Evolutionary conservation across 2,888 invertebrate species (phyloP).

Genomic region (Eupithecia dodoneata): DNA sequence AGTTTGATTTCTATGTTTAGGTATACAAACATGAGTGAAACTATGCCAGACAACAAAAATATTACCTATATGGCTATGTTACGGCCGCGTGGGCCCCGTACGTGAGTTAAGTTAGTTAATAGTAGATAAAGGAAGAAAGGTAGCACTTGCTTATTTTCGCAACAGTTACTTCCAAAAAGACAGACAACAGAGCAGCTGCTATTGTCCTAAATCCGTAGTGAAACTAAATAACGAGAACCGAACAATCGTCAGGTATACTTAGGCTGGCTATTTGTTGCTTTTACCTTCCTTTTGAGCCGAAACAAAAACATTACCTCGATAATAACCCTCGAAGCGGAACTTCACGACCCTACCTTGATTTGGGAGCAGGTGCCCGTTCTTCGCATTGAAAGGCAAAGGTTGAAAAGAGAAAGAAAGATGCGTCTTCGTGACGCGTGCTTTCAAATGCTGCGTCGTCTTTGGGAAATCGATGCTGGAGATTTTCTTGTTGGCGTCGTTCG

Average conservation of each 20-base stretch:
- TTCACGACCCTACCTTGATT: conserved; percentile 35
- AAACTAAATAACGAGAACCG: conserved; percentile 16
- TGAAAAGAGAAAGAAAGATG: conserved; percentile 34
- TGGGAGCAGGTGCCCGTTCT: conserved; percentile 38
- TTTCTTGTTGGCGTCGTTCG: conserved; percentile 17
- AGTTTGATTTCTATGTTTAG: not conserved
- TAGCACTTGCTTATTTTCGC: not conserved
- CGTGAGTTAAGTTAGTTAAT: not conserved
- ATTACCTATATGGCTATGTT: not conserved
- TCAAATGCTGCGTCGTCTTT: conserved; percentile 34
- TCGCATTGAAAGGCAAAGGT: conserved; percentile 41
- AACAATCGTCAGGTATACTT: conserved; percentile 32
- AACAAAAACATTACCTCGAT: conserved; percentile 44
- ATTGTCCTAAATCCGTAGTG: not conserved
- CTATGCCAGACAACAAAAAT: not conserved
- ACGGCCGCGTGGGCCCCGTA: not conserved
- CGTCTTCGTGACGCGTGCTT: conserved; percentile 31
- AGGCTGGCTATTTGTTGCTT: conserved; percentile 38
- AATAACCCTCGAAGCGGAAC: conserved; percentile 33
- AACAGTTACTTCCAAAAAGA: not conserved
- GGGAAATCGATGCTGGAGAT: conserved; percentile 33
- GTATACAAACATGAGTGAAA: not conserved
- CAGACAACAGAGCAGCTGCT: not conserved
- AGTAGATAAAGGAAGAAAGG: not conserved
- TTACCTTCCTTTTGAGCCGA: conserved; percentile 37